A percentile compares a stretch with the other conserved stretches of the same genome.
These are phyloP conservation scores for Dolichotis patagonum DNA, from an alignment of 2,113 vertebrate genomes.

Conservation along the genomic window DNA sequence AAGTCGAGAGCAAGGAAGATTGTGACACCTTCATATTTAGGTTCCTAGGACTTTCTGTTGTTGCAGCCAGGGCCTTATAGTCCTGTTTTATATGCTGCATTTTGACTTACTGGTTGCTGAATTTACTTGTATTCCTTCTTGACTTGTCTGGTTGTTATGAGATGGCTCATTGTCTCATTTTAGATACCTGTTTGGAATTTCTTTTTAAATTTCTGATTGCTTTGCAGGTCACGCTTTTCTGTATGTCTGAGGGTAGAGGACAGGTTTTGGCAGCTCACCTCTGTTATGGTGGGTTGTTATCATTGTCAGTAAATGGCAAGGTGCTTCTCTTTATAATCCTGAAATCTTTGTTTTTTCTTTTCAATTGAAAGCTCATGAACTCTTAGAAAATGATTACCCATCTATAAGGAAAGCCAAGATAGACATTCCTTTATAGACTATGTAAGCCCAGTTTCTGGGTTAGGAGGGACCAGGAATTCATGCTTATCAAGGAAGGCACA, in stretches of 20 bases:
- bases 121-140: neutral
- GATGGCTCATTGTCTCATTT: neutral
- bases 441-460: neutral
- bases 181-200: neutral
- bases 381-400: neutral
- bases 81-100: neutral
- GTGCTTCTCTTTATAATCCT: neutral
- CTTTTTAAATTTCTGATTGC: neutral
- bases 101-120: neutral
- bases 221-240: neutral
- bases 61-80: neutral
- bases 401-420: neutral
- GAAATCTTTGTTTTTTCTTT: neutral
- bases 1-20: neutral
- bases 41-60: neutral
- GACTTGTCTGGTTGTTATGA: neutral
- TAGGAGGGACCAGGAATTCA: neutral
- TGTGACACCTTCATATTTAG: neutral
- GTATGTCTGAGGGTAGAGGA: neutral
- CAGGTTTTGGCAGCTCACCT: neutral
- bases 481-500: neutral
- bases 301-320: neutral
- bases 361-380: neutral
- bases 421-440: neutral
- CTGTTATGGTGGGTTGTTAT: neutral